Evolutionary conservation across 1,140 invertebrate genomes (phyloP), one percentile per base, ranked within the genome.

Genomic region (Ctenoplectra terminalis): DNA sequence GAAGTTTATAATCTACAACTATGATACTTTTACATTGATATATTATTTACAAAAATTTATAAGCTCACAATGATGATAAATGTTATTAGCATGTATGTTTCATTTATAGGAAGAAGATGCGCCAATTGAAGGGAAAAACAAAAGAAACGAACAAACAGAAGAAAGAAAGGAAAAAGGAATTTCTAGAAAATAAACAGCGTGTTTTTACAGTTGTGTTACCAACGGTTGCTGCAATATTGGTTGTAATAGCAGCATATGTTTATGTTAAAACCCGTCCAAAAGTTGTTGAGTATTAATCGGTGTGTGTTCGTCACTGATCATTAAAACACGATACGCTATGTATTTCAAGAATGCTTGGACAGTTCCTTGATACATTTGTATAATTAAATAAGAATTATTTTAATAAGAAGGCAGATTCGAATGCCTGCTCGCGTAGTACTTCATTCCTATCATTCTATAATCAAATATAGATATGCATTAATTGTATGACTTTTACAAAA

Each of bases 101-200:
- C 40, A 0, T 63, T 87, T 85, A 1, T 37, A 86, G 83, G 31
- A 70, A 52, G 23, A 90, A 91, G 82, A 97, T 97, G 97, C 95
- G 96, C 66, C 97, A 97, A 89, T 93, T 97, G 34, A 98, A 97
- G 92, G 96, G 96, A 71, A 96, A 96, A 92, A 95, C 96, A 40
- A 98, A 97, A 93, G 97, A 98, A 94, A 96, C 96, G 0, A 95
- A 96, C n/a, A 97, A 96, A 91, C 97, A 98, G 91, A 97, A 97
- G 89, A 96, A 96, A 77, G 96, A 98, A 87, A 94, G 97, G 37
- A 97, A 97, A 92, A 96, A 96, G 90, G 97, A 98, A 84, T 97
- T 97, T 87, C 92, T 96, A 7, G 96, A 97, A 91, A 96, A 96
- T 84, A 96, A 97, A 83, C 95, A 96, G 87, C 95, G 97, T 90